Base-by-base conservation (phyloP, 2,113 vertebrate genomes). In the Calyptomena viridis region DNA sequence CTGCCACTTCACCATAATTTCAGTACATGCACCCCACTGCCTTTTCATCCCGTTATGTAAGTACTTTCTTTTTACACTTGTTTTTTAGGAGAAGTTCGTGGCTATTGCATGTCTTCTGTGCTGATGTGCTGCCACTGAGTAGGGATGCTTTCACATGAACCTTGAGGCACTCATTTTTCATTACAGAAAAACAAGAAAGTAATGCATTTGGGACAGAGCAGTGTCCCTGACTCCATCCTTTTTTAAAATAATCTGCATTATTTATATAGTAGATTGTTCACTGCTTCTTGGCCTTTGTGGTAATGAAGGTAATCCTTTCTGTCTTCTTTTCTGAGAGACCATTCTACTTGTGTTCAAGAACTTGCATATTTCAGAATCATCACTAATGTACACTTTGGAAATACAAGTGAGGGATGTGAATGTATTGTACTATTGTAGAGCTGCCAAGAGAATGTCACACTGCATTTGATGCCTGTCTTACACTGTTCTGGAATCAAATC, bases 201-300 rank as follows among this genome's bases (percentile, higher is more conserved):
- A 24, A 66, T 28, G 11, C 23, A 6, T 69, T 91, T 52, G 55
- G 49, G 50, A 67, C 50, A 19, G 42, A 76, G 46, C 71, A 13
- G 11, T 93, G 83, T 80, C 49, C 58, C 28, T 60, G 71, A 37
- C 63, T 64, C 87, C 67, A 53, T 79, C 56, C 55, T 92, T 66
- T 88, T 77, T 75, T 86, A 42, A 77, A 94, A 80, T 73, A 53
- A 60, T 73, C 5, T 82, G 33, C 25, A 20, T 88, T 58, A 24
- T 79, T 93, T 58, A 22, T 83, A 5, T 9, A 53, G 55, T 35
- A 92, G 53, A 86, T 92, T 66, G 80, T 86, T 92, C 75, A 58
- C 75, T 76, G 19, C 62, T 91, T 7, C 75, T 91, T 81, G 69
- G 31, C 64, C 56, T 49, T 68, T 33, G 10, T 83, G 62, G 20